phyloP scores from a whole-genome alignment of 2,797 vertebrate genomes.

The Labroides dimidiatus region DNA sequence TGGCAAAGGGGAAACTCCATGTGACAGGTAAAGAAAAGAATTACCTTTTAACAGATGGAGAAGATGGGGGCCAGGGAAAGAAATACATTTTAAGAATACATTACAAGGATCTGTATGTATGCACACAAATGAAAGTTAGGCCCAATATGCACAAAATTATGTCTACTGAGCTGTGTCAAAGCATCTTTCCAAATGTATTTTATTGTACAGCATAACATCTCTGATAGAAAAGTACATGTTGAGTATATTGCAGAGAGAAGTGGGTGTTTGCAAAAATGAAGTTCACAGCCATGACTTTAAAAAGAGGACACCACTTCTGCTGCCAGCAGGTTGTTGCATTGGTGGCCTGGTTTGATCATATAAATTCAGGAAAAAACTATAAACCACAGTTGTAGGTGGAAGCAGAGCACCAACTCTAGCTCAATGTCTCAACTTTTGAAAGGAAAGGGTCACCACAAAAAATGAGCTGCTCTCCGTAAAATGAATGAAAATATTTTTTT shows the following conservation, averaged over 20 bases:
- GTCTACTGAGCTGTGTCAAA: slow-evolving; percentile 11
- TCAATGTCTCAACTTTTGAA: not conserved
- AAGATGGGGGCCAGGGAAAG: not conserved
- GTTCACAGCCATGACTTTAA: not conserved
- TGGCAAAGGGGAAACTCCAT: not conserved
- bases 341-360: slow-evolving; percentile 20
- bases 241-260: too few relatives aligned
- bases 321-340: slow-evolving; percentile 5
- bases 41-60: not conserved
- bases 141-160: slow-evolving; percentile 5
- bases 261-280: not conserved
- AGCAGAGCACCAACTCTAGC: not conserved
- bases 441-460: not conserved
- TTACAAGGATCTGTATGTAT: not conserved
- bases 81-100: slow-evolving; percentile 19
- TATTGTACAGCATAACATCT: not conserved
- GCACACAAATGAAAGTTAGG: not conserved
- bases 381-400: not conserved
- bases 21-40: slow-evolving; percentile 10
- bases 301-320: slow-evolving; percentile 5
- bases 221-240: too few relatives aligned
- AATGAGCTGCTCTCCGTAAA: not conserved
- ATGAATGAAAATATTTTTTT: too few relatives aligned
- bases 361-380: not conserved
- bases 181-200: not conserved